Evolutionary conservation across 2,797 vertebrate species (phyloP), one percentile per base, ranked within the genome.

Genomic region (Lagodon rhomboides): DNA sequence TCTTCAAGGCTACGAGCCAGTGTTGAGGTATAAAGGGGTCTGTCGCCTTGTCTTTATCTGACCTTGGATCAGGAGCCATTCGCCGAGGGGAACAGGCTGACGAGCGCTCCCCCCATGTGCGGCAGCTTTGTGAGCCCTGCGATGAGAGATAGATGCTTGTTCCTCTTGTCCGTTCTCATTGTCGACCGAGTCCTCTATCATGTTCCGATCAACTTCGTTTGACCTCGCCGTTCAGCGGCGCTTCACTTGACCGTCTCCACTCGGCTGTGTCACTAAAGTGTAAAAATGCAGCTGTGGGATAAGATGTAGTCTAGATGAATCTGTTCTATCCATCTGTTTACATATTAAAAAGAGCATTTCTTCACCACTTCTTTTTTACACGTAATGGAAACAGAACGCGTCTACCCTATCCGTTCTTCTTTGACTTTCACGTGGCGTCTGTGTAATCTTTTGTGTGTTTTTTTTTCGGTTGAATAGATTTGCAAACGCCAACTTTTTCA

Each of bases 41-140:
- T 18, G 75, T 85, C 65, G 34, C 56, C 61, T 71, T 50, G 80
- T 78, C 79, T 89, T 89, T 92, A 92, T 94, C 90, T 91, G 88
- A 56, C 83, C 79, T 85, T 66, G 80, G 74, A 91, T 93, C 88
- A 84, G 76, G 79, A 82, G 73, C 68, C 55, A 67, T 69, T 83
- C 20, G 69, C 80, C 81, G 77, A 83, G 86, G 71, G 79, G 76
- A 84, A 82, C 23, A 17, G 64, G 30, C 77, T 74, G 80, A 89
- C 73, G 79, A 85, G 74, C 38, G 22, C 59, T 82, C 34, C 64
- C 73, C 65, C 25, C 44, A 55, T 71, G 80, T 84, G 43, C 67
- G 74, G 72, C 86, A 85, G 88, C 89, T 89, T 83, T 89, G 73
- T 84, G 69, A 84, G 63, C 27, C 15, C 17, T 64, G 62, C 58